These are phyloP conservation scores for Dasysyrphus albostriatus DNA, from an alignment of 2,888 invertebrate species.

Conservation along the genomic window DNA sequence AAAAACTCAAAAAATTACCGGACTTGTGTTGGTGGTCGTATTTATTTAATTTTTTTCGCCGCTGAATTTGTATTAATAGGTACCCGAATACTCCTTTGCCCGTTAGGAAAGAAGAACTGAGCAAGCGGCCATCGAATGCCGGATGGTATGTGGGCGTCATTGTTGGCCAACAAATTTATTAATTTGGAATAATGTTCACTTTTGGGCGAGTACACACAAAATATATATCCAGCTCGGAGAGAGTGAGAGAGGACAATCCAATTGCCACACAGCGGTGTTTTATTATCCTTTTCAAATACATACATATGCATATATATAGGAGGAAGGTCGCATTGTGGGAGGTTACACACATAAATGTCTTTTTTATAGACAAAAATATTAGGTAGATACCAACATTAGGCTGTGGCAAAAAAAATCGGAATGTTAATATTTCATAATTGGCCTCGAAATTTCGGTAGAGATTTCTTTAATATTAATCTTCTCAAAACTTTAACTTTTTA, in stretches of 20 bases:
- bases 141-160: slow-evolving; percentile 70
- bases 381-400: too few relatives aligned
- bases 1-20: slow-evolving; percentile 38
- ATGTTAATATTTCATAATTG: too few relatives aligned
- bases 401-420: too few relatives aligned
- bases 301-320: slow-evolving; percentile 17
- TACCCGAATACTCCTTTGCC: slow-evolving; percentile 1
- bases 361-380: background rate
- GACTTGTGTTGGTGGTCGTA: slow-evolving; percentile 50
- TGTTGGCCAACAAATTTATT: slow-evolving; percentile 72
- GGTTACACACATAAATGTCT: slow-evolving; percentile 20
- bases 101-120: slow-evolving; percentile 8
- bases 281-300: slow-evolving; percentile 52
- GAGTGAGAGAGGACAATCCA: slow-evolving; percentile 52
- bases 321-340: background rate
- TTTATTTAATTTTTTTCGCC: slow-evolving; percentile 42
- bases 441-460: too few relatives aligned
- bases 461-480: too few relatives aligned
- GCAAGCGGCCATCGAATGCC: slow-evolving; percentile 11
- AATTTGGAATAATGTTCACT: slow-evolving; percentile 73
- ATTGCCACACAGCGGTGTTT: slow-evolving; percentile 70
- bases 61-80: slow-evolving; percentile 61
- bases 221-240: background rate
- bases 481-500: too few relatives aligned
- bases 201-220: slow-evolving; percentile 61